phyloP scores from a whole-genome alignment of 92 coral and sea anemone genomes.

The Epizoanthus rinbou region DNA sequence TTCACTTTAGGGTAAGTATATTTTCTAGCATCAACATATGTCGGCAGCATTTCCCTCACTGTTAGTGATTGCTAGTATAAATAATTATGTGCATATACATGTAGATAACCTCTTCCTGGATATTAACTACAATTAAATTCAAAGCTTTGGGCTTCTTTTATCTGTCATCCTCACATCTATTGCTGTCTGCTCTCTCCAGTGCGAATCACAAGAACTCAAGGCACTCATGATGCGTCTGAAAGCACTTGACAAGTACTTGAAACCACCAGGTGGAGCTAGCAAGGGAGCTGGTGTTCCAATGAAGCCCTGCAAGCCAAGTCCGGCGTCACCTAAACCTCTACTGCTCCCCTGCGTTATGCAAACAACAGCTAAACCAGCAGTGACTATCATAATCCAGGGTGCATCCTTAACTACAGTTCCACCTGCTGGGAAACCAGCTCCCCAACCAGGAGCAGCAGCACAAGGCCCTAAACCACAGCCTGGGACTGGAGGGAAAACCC shows the following conservation, averaged over 20 bases:
- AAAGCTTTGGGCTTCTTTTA: too few relatives aligned
- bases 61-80: too few relatives aligned
- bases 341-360: constrained; percentile 15
- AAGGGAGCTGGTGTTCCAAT: not conserved
- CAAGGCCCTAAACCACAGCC: not conserved
- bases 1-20: too few relatives aligned
- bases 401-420: constrained; percentile 16
- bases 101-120: too few relatives aligned
- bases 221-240: constrained; percentile 32
- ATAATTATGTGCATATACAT: too few relatives aligned
- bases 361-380: constrained; percentile 36
- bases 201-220: constrained; percentile 34
- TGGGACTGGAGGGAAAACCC: not conserved
- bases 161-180: too few relatives aligned
- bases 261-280: not conserved
- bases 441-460: not conserved
- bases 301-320: constrained; percentile 7
- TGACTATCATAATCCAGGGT: constrained; percentile 37
- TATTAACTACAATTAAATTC: too few relatives aligned
- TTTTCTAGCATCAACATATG: too few relatives aligned
- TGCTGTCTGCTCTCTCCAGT: not conserved
- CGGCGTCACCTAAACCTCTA: not conserved
- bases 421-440: not conserved
- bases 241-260: constrained; percentile 14
- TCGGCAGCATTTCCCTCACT: too few relatives aligned